Base-by-base conservation (phyloP, 1,140 invertebrate genomes). In the Drosophila lini region DNA sequence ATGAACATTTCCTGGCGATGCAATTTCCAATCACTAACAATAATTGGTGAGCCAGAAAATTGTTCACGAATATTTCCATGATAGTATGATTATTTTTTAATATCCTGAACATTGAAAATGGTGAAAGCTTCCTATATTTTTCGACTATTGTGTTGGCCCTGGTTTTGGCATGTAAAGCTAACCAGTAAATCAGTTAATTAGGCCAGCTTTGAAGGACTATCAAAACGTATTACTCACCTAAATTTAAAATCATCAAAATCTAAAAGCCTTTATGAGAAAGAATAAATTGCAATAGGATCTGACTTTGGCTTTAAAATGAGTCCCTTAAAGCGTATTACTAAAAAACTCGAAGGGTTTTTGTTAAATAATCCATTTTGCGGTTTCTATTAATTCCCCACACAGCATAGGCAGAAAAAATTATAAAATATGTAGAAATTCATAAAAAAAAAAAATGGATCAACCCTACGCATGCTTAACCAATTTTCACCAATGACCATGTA, bases 21-120 rank as follows among this genome's bases (percentile, higher is more conserved):
- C 62, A 53, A 68, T 68, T 47, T 53, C 41, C 40, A 57, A 77
- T 77, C 55, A 19, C 50, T 44, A 44, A 42, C 52, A 67, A 61
- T 73, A 42, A 50, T 41, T 45, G 41, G 31, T 16, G n/a, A 60
- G 45, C 22, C 34, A 65, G 53, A 73, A 71, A 73, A 73, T 71
- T 59, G 36, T 40, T 28, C 53, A 59, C 36, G 41, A 50, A 32
- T 40, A 36, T 16, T 40, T 55, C n/a, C 25, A 34, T 65, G 61
- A 28, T 48, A 28, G 25, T 45, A 13, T 2, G 8, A 28, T 40
- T 45, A 10, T 13, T 48, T 16, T 65, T 32, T 40, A 59, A 58
- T 40, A 40, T 57, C 25, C n/a, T 5, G 34, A 5, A 47, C 22
- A 50, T 25, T n/a, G 34, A 10, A 34, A 44, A 32, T 25, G n/a